Conservation (phyloP, 1,140 invertebrate genomes). For the Reticulitermes speratus region DNA sequence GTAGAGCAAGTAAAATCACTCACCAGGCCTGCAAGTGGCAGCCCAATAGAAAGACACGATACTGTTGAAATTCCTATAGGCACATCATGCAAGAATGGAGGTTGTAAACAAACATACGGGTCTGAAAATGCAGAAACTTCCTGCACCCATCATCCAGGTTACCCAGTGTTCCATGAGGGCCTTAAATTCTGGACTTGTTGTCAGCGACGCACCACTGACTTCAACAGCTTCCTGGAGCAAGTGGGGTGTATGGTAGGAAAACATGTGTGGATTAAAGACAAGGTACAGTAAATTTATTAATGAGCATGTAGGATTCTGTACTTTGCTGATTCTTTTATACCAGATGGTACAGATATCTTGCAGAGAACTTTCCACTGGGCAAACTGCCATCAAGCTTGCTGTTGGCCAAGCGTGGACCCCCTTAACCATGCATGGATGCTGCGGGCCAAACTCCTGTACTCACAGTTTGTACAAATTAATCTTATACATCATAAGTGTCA, state of each 20-base stretch:
- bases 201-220: constrained; percentile 89
- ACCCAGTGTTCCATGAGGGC: constrained; percentile 96
- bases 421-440: no score
- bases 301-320: no score
- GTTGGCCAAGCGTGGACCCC: no score
- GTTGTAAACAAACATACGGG: constrained; percentile 76
- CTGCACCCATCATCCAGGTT: constrained; percentile 86
- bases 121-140: constrained; percentile 60
- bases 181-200: constrained; percentile 99
- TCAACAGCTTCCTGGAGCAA: constrained; percentile 87
- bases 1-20: constrained; percentile 36
- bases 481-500: no score
- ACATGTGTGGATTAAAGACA: constrained; percentile 84
- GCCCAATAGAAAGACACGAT: neutral
- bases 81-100: constrained; percentile 84
- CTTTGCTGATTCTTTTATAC: no score
- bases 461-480: no score
- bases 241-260: constrained; percentile 76
- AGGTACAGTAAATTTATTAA: constrained; percentile 47
- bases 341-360: no score
- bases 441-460: no score
- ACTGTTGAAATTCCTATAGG: constrained; percentile 62
- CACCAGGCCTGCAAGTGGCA: neutral
- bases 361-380: no score
- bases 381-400: no score